Percentiles rank a stretch among this genome's conserved stretches.
Evolutionary conservation across 1,140 invertebrate species (phyloP).

Genomic region (Brachionus calyciflorus): DNA sequence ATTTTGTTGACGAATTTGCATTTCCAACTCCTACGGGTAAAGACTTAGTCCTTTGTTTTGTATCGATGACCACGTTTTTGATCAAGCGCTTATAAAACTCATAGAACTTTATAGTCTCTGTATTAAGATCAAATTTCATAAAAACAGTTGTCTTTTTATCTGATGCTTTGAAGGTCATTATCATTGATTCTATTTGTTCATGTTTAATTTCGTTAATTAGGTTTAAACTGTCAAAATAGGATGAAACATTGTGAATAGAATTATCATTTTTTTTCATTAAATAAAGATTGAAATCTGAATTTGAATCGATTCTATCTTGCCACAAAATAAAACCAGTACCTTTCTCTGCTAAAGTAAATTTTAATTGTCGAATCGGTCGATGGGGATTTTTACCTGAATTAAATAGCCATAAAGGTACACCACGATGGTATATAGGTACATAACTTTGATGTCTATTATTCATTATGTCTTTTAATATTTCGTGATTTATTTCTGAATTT

Average conservation of each 20-base stretch:
- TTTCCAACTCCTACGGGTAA: background rate
- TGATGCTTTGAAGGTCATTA: slow-evolving; percentile 22
- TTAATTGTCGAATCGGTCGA: background rate
- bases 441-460: slow-evolving; percentile 29
- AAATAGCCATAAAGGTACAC: slow-evolving; percentile 43
- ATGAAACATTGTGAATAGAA: slow-evolving; percentile 6
- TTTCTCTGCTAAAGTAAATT: slow-evolving; percentile 37
- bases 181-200: slow-evolving; percentile 29
- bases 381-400: slow-evolving; percentile 30
- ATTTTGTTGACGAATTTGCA: background rate
- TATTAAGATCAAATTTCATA: slow-evolving; percentile 13
- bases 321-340: slow-evolving; percentile 45
- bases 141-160: slow-evolving; percentile 41
- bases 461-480: slow-evolving; percentile 18
- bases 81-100: slow-evolving; percentile 23
- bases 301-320: slow-evolving; percentile 43
- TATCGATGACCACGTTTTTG: slow-evolving; percentile 5
- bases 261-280: slow-evolving; percentile 22
- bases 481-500: slow-evolving; percentile 8
- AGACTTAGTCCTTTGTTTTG: slow-evolving; percentile 10
- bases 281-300: slow-evolving; percentile 29
- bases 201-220: slow-evolving; percentile 34
- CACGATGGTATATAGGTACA: slow-evolving; percentile 13
- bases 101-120: slow-evolving; percentile 18
- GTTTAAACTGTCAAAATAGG: slow-evolving; percentile 32